Percentiles rank a stretch among this genome's conserved stretches.
Conservation (phyloP, 2,113 vertebrate genomes). For the Taxidea taxus region DNA sequence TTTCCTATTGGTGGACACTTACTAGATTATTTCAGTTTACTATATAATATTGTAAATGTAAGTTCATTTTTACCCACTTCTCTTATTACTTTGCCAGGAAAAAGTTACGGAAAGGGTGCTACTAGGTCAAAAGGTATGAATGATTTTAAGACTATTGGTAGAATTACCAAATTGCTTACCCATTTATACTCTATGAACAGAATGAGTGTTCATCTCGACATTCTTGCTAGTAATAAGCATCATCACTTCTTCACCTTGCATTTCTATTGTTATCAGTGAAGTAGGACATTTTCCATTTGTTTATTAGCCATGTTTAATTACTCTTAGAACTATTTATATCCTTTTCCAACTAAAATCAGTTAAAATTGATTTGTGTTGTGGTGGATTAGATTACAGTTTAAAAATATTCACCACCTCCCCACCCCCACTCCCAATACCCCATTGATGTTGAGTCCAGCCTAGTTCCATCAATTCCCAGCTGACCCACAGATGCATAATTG, state of each 20-base stretch:
- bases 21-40: background rate
- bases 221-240: background rate
- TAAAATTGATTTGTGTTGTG: background rate
- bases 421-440: background rate
- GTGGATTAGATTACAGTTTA: slow-evolving; percentile 1
- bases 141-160: background rate
- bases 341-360: background rate
- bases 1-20: background rate
- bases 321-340: background rate
- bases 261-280: background rate
- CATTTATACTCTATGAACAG: background rate
- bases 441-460: background rate
- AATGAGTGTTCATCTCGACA: background rate
- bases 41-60: background rate
- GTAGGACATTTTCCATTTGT: background rate
- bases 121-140: background rate
- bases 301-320: background rate
- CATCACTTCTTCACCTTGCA: background rate
- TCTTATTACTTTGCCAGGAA: background rate
- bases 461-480: background rate
- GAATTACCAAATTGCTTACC: background rate
- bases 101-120: background rate
- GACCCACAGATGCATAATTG: background rate
- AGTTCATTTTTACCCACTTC: background rate
- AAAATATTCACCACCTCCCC: background rate